Evolutionary conservation across 2,888 invertebrate genomes (phyloP).

Genomic region (Ormyrus pomaceus): DNA sequence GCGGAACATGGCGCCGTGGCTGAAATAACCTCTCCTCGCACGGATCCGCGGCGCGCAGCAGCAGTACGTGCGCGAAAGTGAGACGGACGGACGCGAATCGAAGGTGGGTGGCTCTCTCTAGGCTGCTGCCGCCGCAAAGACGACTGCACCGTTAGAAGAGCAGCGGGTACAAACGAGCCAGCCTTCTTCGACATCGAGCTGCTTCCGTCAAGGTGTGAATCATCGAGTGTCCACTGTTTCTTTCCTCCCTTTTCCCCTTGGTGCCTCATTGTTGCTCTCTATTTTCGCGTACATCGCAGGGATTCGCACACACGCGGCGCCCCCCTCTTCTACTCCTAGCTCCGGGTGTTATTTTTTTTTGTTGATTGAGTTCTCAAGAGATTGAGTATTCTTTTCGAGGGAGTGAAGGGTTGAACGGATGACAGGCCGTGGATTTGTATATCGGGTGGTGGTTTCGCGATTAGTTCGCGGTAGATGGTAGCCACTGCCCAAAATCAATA

Average conservation of each 20-base stretch:
- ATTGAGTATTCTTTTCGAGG: no score
- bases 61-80: constrained; percentile 1
- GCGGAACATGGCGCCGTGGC: not conserved
- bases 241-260: not conserved
- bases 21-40: not conserved
- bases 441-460: no score
- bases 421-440: no score
- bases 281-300: constrained; percentile 18
- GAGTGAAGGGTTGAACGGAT: no score
- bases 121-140: not conserved
- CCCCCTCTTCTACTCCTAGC: not conserved
- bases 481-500: constrained; percentile 51
- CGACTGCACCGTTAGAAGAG: constrained; percentile 27
- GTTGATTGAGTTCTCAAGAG: no score
- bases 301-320: not conserved
- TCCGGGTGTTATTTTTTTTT: no score
- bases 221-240: not conserved
- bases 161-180: not conserved
- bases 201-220: constrained; percentile 30
- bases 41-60: not conserved
- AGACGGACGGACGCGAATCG: constrained; percentile 13
- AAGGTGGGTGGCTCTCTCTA: constrained; percentile 31
- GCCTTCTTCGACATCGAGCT: not conserved
- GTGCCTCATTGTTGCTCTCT: constrained; percentile 1
- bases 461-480: not conserved